A percentile compares a stretch with the other conserved stretches of the same genome.
phyloP scores from a whole-genome alignment of 2,888 invertebrate species.

The Digitonthophagus gazella region DNA sequence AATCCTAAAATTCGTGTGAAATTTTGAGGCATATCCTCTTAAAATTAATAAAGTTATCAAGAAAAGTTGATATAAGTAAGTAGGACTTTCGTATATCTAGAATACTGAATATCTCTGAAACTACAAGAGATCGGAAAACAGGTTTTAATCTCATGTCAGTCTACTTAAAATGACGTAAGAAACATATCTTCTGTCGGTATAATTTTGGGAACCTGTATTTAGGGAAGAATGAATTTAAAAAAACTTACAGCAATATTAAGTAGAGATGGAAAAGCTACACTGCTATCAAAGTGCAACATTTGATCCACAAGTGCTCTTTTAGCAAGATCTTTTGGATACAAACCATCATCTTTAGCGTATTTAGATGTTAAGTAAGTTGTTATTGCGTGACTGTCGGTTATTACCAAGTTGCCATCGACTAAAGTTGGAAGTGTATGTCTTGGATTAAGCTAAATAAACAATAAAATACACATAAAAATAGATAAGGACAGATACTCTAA shows the following conservation, averaged over 20 bases:
- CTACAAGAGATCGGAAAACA: too few relatives aligned
- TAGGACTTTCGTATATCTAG: too few relatives aligned
- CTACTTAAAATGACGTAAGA: too few relatives aligned
- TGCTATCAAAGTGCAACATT: constrained; percentile 55
- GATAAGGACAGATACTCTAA: background rate
- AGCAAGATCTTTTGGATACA: constrained; percentile 58
- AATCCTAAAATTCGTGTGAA: too few relatives aligned
- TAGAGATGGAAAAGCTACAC: constrained; percentile 53
- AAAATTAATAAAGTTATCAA: too few relatives aligned
- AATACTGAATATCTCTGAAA: too few relatives aligned
- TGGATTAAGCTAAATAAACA: constrained; percentile 55
- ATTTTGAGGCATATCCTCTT: too few relatives aligned
- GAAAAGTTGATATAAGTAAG: too few relatives aligned
- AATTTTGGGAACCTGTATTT: too few relatives aligned
- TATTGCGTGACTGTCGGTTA: constrained; percentile 56
- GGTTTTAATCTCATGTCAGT: too few relatives aligned
- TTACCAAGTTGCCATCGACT: constrained; percentile 56
- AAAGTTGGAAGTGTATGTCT: constrained; percentile 59
- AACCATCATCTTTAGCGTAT: constrained; percentile 54
- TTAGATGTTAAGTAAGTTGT: constrained; percentile 54
- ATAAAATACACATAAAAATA: background rate
- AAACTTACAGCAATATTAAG: constrained; percentile 52
- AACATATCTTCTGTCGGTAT: too few relatives aligned
- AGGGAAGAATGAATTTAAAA: too few relatives aligned
- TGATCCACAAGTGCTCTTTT: constrained; percentile 56